A percentile compares a stretch with the other conserved stretches of the same genome.
phyloP scores from a whole-genome alignment of 2,113 vertebrate species.

The Rhinoderma darwinii region DNA sequence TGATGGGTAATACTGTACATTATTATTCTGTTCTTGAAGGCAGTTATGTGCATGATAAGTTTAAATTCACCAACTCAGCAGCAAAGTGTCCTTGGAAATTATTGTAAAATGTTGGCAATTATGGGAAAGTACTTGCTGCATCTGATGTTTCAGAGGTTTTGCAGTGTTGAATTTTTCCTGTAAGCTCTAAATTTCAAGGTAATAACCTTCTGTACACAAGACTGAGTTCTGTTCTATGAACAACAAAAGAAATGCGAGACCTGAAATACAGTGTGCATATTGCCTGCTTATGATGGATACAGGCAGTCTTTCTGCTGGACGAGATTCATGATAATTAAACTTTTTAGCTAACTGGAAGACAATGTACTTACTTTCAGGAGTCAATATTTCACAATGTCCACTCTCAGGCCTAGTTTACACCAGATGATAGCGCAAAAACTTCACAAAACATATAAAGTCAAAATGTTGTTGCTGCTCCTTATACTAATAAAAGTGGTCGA shows the following conservation, averaged over 20 bases:
- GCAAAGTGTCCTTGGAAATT: neutral
- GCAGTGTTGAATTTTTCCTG: neutral
- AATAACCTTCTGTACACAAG: neutral
- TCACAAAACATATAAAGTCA: too few relatives aligned
- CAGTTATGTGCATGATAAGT: neutral
- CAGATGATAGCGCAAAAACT: too few relatives aligned
- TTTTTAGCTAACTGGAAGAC: too few relatives aligned
- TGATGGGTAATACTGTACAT: neutral
- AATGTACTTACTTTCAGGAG: too few relatives aligned
- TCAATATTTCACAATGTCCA: too few relatives aligned
- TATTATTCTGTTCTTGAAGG: neutral
- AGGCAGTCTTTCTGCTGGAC: neutral
- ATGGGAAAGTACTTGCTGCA: neutral
- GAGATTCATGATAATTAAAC: too few relatives aligned
- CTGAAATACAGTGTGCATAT: neutral
- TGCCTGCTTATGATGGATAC: too few relatives aligned
- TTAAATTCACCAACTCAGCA: neutral
- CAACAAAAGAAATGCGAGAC: neutral
- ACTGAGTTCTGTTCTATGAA: neutral
- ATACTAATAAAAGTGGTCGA: too few relatives aligned
- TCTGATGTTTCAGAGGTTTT: neutral
- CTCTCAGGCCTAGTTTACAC: too few relatives aligned
- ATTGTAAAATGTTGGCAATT: conserved; percentile 7
- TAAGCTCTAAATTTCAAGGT: neutral
- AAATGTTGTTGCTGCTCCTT: too few relatives aligned